Evolutionary conservation across 2,888 invertebrate genomes (phyloP), one percentile per base, ranked within the genome.

Genomic region (Tiliacea citrago): DNA sequence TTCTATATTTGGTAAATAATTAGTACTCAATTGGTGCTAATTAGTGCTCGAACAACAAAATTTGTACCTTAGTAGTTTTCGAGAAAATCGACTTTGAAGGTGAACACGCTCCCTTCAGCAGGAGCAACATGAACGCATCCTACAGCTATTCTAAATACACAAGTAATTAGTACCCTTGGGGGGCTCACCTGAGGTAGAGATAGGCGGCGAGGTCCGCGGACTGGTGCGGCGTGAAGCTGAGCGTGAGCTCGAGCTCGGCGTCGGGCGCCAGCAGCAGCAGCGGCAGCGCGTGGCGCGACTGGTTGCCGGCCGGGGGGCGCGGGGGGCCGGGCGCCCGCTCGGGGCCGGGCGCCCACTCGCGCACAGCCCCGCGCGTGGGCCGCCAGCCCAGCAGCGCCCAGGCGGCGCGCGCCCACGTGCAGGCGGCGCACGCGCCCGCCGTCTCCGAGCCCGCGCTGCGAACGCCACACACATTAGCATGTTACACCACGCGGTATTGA

Each of bases 201-300:
- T 96, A 92, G 0, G 97, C 95, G 60, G 97, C 94, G 87, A 96
- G 94, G 35, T 94, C 87, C 49, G 91, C 91, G 8, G 97, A 86
- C 73, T 91, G 53, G 90, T 85, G 39, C 61, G 97, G 97, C 83
- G 92, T 88, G 91, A 97, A 97, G 68, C 92, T 94, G 9, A 97
- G 87, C 70, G 91, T 90, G 9, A 97, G 88, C 74, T 96, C 96
- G 47, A 96, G 87, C 88, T 95, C 95, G 24, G 97, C 97, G 68
- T 96, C 97, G 29, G 98, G 97, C 84, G 95, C 94, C 88, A 98
- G 94, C 81, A 97, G 89, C 88, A 95, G 90, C 85, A 86, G 67
- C 75, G 91, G 89, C 85, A 86, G 83, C 81, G 84, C 82, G 74
- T 68, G 61, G 49, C 47, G 74, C 78, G 68, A 68, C 8, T 2